Evolutionary conservation across 1,140 invertebrate genomes (phyloP), one percentile per base, ranked within the genome.

Genomic region (Dendroctonus ponderosae): DNA sequence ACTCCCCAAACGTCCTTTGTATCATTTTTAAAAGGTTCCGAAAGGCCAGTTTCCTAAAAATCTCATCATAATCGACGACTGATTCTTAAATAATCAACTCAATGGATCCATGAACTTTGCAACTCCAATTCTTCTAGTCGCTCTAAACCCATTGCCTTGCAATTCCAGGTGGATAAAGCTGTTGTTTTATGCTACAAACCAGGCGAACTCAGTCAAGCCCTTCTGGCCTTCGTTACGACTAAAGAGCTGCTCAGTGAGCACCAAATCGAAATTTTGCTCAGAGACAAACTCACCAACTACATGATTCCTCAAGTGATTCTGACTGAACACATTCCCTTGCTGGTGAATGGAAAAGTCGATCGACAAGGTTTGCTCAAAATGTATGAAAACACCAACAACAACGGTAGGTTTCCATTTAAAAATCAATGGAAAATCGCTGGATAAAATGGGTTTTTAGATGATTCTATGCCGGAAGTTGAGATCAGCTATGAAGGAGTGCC

Each of bases 321-420:
- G 0, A 76, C 93, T 5, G 86, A 91, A 7, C 83, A 77, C 6
- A 85, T 94, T 63, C 92, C 92, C 0, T 78, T 92, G 5, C 78
- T 94, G 7, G 88, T 90, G 0, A 95, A 94, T 78, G 92, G 92
- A 6, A 95, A 94, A 82, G 87, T 89, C 7, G 92, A 95, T 78
- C 82, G 92, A 62, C 91, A 93, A 75, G 77, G 82, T 0, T 77
- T 94, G 37, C 77, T 93, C 44, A 87, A 87, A 71, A 82, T 82
- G 68, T 93, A 91, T 65, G 89, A 88, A 77, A 83, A 83, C 44
- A 85, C 83, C 0, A 87, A 84, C 69, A 86, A 86, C 73, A 84
- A 86, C 71, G 84, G 84, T 85, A 78, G 80, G 57, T 70, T 26
- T 26, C 26, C 26, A 26, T 1, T 26, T 46, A 4, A 46, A 46